Percentiles rank a stretch among this genome's conserved stretches.
Conservation (phyloP, 2,797 vertebrate genomes). For the Ceyx erithaca region DNA sequence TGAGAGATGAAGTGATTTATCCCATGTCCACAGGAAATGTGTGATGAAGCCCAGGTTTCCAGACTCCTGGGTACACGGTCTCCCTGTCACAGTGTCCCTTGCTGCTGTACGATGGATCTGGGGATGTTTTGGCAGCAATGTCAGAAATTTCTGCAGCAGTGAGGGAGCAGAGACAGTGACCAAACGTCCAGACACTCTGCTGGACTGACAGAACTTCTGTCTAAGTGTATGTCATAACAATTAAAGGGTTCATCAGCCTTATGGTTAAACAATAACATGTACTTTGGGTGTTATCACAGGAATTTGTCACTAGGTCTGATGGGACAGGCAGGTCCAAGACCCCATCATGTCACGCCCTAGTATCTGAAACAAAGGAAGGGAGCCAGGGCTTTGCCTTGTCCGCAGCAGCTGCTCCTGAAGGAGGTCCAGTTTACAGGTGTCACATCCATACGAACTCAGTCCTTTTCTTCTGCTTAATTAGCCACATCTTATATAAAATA, state of each 20-base stretch:
- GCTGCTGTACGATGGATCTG: neutral
- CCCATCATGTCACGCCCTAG: neutral
- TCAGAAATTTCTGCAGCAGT: neutral
- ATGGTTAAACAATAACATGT: neutral
- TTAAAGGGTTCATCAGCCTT: neutral
- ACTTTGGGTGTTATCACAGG: neutral
- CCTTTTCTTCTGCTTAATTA: slow-evolving; percentile 5
- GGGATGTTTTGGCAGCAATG: neutral
- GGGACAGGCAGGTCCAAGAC: neutral
- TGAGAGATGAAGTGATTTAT: slow-evolving; percentile 16
- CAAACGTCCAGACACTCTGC: neutral
- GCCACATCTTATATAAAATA: neutral
- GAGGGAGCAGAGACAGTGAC: neutral
- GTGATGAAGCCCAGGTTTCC: slow-evolving; percentile 4
- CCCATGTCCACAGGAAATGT: neutral
- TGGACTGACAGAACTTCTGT: neutral
- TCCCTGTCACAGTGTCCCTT: slow-evolving; percentile 1
- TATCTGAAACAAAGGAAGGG: neutral
- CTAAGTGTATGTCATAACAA: neutral
- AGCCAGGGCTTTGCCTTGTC: neutral
- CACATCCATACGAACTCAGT: neutral
- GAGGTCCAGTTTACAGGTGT: neutral
- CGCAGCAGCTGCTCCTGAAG: neutral
- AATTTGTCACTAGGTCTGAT: neutral
- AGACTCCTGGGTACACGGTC: neutral